Evolutionary conservation across 2,888 invertebrate species (phyloP).

Genomic region (Papilio gigon): DNA sequence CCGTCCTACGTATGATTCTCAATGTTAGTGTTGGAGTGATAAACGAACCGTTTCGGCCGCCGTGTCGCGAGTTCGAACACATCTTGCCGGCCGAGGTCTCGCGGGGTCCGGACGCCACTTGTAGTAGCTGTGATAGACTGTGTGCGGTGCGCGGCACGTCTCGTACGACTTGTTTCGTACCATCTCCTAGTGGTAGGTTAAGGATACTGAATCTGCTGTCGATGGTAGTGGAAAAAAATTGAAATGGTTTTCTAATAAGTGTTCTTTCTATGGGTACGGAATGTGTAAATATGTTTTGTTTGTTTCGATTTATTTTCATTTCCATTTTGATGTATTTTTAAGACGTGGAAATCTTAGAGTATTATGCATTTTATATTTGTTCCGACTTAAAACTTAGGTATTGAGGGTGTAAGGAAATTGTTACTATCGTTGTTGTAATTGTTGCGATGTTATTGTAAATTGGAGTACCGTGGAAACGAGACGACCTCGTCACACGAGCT

Average conservation of each 20-base stretch:
- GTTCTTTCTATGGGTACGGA: constrained; percentile 71
- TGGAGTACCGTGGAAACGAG: constrained; percentile 52
- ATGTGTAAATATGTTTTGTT: constrained; percentile 73
- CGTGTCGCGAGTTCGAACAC: neutral
- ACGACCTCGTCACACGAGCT: constrained; percentile 30
- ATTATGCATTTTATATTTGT: constrained; percentile 77
- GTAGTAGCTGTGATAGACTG: constrained; percentile 80
- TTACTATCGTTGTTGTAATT: constrained; percentile 69
- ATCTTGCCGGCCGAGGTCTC: constrained; percentile 52
- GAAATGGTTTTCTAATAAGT: constrained; percentile 62
- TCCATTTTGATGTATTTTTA: constrained; percentile 80
- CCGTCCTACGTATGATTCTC: constrained; percentile 54
- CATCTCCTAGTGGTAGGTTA: constrained; percentile 66
- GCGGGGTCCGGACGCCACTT: constrained; percentile 54
- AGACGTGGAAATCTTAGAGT: constrained; percentile 68
- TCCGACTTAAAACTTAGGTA: constrained; percentile 62
- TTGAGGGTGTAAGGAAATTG: constrained; percentile 66
- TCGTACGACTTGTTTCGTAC: constrained; percentile 54
- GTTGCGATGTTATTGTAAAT: constrained; percentile 61
- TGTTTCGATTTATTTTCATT: constrained; percentile 59
- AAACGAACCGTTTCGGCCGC: neutral
- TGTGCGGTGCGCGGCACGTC: constrained; percentile 63
- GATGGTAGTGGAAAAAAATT: constrained; percentile 55
- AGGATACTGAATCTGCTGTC: constrained; percentile 60
- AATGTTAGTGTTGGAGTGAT: constrained; percentile 45